These are phyloP conservation scores for Meloidogyne exigua DNA, from an alignment of 1,140 invertebrate genomes.

Conservation along the genomic window DNA sequence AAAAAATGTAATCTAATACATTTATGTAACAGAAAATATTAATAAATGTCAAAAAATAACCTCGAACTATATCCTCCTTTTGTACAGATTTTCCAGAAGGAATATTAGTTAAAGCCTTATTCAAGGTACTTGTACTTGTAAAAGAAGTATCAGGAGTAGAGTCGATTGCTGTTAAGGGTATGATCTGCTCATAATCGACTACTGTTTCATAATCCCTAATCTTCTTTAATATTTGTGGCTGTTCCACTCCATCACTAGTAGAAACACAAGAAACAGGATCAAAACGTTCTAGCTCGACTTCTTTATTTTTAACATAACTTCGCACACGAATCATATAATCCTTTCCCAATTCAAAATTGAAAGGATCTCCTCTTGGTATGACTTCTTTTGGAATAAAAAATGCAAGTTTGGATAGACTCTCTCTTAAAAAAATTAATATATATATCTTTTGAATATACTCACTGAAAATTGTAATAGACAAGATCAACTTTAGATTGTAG, in stretches of 20 bases:
- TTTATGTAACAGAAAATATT: background rate
- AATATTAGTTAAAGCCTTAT: background rate
- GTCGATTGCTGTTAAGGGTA: constrained; percentile 22
- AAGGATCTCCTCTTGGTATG: constrained; percentile 37
- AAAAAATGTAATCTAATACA: too few relatives aligned
- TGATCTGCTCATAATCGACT: background rate
- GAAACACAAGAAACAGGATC: background rate
- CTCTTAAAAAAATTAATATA: constrained; percentile 16
- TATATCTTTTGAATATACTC: background rate
- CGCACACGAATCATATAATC: constrained; percentile 35
- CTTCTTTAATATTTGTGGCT: constrained; percentile 23
- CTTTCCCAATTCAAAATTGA: constrained; percentile 30
- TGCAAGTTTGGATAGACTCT: constrained; percentile 40
- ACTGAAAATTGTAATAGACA: constrained; percentile 30
- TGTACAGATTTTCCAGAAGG: constrained; percentile 31
- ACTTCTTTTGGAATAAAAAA: constrained; percentile 37
- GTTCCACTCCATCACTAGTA: constrained; percentile 6
- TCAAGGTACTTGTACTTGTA: background rate
- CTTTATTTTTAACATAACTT: constrained; percentile 39
- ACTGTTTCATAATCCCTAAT: constrained; percentile 32
- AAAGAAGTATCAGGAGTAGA: constrained; percentile 30
- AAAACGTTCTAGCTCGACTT: constrained; percentile 13
- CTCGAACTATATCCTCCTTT: constrained; percentile 35
- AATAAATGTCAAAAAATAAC: constrained; percentile 11
- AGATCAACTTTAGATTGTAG: constrained; percentile 27